These are phyloP conservation scores for Drosophila equinoxialis DNA, from an alignment of 1,140 invertebrate species.

Conservation along the genomic window DNA sequence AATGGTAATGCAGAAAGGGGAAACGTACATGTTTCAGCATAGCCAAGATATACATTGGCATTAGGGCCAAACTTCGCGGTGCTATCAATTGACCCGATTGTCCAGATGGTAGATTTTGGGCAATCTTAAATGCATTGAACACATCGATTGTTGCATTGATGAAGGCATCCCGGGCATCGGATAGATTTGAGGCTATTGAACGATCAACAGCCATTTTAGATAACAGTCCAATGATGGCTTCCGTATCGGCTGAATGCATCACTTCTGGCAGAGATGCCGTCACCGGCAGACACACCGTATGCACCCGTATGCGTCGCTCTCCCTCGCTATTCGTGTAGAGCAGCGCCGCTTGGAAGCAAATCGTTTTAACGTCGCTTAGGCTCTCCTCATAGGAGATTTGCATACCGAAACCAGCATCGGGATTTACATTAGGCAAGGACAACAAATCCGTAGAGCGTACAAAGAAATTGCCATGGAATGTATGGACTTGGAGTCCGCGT, in stretches of 20 bases:
- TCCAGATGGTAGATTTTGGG: slow-evolving; percentile 87
- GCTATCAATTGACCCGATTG: slow-evolving; percentile 87
- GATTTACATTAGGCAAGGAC: slow-evolving; percentile 98
- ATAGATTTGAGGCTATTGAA: slow-evolving; percentile 91
- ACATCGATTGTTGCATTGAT: slow-evolving; percentile 97
- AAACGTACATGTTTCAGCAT: slow-evolving; percentile 94
- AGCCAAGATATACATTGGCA: slow-evolving; percentile 95
- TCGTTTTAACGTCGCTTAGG: slow-evolving; percentile 92
- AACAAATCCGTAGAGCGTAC: slow-evolving; percentile 98
- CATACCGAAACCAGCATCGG: slow-evolving; percentile 99
- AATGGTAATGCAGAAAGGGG: no score
- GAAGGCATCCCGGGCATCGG: slow-evolving; percentile 97
- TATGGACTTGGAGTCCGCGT: slow-evolving; percentile 95
- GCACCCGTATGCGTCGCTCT: slow-evolving; percentile 98
- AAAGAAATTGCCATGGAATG: slow-evolving; percentile 99
- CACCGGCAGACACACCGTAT: slow-evolving; percentile 97
- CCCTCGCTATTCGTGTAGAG: slow-evolving; percentile 99
- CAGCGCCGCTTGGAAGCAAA: slow-evolving; percentile 98
- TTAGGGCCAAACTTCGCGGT: slow-evolving; percentile 89
- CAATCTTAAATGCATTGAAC: slow-evolving; percentile 91
- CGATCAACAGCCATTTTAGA: slow-evolving; percentile 99
- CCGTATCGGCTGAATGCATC: slow-evolving; percentile 96
- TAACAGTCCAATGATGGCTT: slow-evolving; percentile 95
- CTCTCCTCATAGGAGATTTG: slow-evolving; percentile 92
- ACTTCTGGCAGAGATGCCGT: slow-evolving; percentile 93